These are phyloP conservation scores for Actinemys pallida DNA, from an alignment of 2,113 vertebrate genomes.

Conservation along the genomic window DNA sequence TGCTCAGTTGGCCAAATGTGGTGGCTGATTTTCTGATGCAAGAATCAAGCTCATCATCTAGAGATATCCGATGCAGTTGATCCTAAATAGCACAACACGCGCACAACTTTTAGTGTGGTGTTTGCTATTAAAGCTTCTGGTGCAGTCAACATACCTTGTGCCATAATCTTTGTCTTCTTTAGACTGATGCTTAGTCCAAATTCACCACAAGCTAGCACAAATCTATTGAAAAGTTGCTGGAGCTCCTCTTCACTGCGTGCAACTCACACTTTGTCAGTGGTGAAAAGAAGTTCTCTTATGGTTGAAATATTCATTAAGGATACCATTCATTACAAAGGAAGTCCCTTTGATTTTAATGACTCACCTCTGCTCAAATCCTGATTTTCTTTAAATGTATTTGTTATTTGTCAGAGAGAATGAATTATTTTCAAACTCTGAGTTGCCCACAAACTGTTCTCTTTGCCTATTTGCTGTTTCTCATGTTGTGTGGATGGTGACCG, in stretches of 20 bases:
- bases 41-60: background rate
- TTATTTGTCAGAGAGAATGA: background rate
- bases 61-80: background rate
- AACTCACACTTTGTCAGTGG: background rate
- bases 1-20: background rate
- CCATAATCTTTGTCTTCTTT: background rate
- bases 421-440: fast-evolving
- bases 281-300: background rate
- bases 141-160: background rate
- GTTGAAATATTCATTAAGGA: background rate
- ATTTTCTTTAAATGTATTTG: background rate
- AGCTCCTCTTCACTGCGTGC: background rate
- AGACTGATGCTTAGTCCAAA: background rate
- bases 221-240: background rate
- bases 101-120: background rate
- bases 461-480: background rate
- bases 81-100: background rate
- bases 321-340: background rate
- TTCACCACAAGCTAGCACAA: background rate
- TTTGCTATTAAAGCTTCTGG: background rate
- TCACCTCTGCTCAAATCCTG: background rate
- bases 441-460: background rate
- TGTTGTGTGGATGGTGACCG: background rate
- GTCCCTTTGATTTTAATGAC: too few relatives aligned
- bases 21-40: background rate